Base-by-base conservation (phyloP, 2,888 invertebrate genomes). In the Heliothis peltigera region DNA sequence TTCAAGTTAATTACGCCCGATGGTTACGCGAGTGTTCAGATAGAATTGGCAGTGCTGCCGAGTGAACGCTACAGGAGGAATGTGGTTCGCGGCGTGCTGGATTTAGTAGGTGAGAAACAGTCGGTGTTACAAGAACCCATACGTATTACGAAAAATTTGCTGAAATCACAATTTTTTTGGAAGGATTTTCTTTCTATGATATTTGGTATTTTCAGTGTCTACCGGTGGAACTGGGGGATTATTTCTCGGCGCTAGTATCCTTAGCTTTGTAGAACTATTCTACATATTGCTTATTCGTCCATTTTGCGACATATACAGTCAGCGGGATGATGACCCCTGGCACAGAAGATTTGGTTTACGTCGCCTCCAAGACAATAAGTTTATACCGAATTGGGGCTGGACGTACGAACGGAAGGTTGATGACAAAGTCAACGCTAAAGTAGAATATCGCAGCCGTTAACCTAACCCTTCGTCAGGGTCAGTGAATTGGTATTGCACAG, bases 61-160 rank as follows among this genome's bases (percentile, higher is more conserved):
- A 96, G 96, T 15, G 96, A 97, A 82, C 92, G 97, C 8, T 97
- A 96, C 83, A 96, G 97, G 77, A 94, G 98, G 66, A 97, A 97
- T 83, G 96, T 97, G 5, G 96, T 97, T 0, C 95, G 97, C 69
- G 97, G 97, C 32, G 95, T 96, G 64, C 87, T 98, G 70, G 97
- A 97, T 91, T 92, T 98, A 87, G 97, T 97, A 0, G 97, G 97
- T 97, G 85, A 90, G 95, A 39, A 15, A 61, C 10, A 35, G 15
- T 15, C 15, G 1, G 15, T 15, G 4, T 2, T 1, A 10, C 28
- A 28, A 28, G 10, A 28, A 28, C 28, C 28, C 28, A 28, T 28
- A 2, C 28, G 8, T 10, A 28, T 10, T 28, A 1, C 28, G 3
- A 2, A 10, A 28, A n/a, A n/a, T n/a, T n/a, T n/a, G 28, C 2